Conservation (phyloP, 2,888 invertebrate species). For the Acrobasis consociella region DNA sequence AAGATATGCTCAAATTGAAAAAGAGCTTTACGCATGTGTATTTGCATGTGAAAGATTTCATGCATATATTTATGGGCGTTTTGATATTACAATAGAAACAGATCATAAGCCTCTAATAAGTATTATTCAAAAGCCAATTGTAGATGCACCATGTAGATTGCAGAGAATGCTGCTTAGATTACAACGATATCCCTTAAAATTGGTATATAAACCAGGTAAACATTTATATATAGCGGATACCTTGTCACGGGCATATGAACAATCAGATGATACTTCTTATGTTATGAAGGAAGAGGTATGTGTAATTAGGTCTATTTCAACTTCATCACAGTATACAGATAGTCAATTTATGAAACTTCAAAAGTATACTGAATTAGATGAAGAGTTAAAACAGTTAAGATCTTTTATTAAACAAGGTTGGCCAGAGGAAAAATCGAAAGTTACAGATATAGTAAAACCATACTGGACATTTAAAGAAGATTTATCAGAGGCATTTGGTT, state of each 20-base stretch:
- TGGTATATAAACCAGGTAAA: conserved; percentile 27
- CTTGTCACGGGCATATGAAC: background rate
- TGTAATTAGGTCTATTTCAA: background rate
- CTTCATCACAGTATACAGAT: background rate
- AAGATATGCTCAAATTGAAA: conserved; percentile 34
- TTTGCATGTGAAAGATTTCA: conserved; percentile 29
- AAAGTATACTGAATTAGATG: background rate
- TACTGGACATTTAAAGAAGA: conserved; percentile 27
- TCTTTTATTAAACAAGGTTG: background rate
- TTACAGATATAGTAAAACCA: conserved; percentile 11
- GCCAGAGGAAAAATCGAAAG: background rate
- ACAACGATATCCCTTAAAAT: conserved; percentile 32
- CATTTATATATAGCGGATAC: conserved; percentile 3
- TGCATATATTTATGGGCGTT: conserved; percentile 26
- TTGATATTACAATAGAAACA: conserved; percentile 1
- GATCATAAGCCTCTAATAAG: conserved; percentile 28
- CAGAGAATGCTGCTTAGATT: conserved; percentile 35
- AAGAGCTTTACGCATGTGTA: conserved; percentile 25
- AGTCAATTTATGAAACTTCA: background rate
- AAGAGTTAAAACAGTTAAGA: background rate
- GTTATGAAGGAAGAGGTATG: too few species aligned
- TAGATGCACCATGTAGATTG: conserved; percentile 26
- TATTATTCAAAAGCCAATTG: conserved; percentile 33
- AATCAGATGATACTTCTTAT: too few species aligned
- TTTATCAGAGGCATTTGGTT: conserved; percentile 25